A percentile compares a stretch with the other conserved stretches of the same genome.
Evolutionary conservation across 2,113 vertebrate species (phyloP).

Genomic region (Pycnonotus jocosus): DNA sequence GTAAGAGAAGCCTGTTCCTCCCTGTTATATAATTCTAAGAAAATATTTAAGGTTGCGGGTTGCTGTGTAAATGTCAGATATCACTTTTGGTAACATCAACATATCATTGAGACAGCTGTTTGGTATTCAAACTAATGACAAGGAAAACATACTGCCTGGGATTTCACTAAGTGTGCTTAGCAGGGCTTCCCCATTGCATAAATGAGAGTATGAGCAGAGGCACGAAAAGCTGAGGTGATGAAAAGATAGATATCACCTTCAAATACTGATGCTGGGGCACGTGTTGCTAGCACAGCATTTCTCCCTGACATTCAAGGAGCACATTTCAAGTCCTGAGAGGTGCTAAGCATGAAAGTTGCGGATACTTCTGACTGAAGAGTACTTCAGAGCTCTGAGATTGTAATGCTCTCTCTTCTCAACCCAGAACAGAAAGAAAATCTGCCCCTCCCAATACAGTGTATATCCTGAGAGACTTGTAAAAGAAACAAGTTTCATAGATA

Average conservation of each 20-base stretch:
- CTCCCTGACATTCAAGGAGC: conserved; percentile 1
- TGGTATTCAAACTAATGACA: conserved; percentile 6
- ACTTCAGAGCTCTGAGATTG: background rate
- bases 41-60: background rate
- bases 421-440: background rate
- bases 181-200: background rate
- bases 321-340: conserved; percentile 5
- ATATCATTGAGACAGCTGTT: background rate
- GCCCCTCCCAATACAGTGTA: background rate
- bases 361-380: background rate
- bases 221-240: background rate
- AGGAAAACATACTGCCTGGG: background rate
- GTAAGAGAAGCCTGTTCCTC: background rate
- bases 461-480: background rate
- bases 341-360: conserved; percentile 7
- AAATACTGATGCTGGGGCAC: background rate
- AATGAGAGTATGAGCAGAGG: background rate
- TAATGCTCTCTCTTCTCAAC: background rate
- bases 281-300: background rate
- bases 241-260: conserved; percentile 37
- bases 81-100: background rate
- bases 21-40: background rate
- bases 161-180: background rate
- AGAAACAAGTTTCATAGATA: background rate
- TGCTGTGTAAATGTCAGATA: conserved; percentile 1